A percentile compares a stretch with the other conserved stretches of the same genome.
These are phyloP conservation scores for Shinisaurus crocodilurus DNA, from an alignment of 2,113 vertebrate genomes.

Conservation along the genomic window DNA sequence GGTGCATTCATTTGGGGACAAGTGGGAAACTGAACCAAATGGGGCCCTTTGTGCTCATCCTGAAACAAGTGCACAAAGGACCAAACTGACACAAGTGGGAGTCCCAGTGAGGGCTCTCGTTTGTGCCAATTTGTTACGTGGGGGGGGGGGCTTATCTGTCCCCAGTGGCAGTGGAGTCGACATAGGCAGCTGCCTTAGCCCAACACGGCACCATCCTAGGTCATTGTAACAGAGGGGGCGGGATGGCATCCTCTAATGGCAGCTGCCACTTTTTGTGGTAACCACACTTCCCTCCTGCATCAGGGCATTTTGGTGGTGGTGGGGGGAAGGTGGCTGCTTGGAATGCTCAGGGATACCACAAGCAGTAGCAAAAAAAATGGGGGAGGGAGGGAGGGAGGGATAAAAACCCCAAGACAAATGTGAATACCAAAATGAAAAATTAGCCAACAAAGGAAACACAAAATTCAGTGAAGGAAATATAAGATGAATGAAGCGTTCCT, in stretches of 20 bases:
- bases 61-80: background rate
- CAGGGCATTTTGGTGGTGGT: background rate
- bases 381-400: too few species aligned
- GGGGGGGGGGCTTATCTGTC: too few species aligned
- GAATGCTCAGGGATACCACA: too few species aligned
- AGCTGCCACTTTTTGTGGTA: background rate
- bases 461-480: too few species aligned
- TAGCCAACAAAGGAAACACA: too few species aligned
- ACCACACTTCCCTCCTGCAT: background rate
- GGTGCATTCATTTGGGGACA: background rate
- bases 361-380: too few species aligned
- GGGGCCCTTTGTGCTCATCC: background rate
- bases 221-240: too few species aligned
- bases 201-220: background rate
- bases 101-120: background rate
- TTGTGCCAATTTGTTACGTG: background rate
- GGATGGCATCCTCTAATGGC: background rate
- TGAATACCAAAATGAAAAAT: too few species aligned
- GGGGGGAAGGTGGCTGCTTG: background rate
- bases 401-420: too few species aligned
- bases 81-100: background rate
- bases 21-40: background rate
- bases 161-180: background rate
- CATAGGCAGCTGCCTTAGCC: background rate
- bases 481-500: too few species aligned